These are phyloP conservation scores for Drosophila kuntzei DNA, from an alignment of 2,888 invertebrate species.

Conservation along the genomic window DNA sequence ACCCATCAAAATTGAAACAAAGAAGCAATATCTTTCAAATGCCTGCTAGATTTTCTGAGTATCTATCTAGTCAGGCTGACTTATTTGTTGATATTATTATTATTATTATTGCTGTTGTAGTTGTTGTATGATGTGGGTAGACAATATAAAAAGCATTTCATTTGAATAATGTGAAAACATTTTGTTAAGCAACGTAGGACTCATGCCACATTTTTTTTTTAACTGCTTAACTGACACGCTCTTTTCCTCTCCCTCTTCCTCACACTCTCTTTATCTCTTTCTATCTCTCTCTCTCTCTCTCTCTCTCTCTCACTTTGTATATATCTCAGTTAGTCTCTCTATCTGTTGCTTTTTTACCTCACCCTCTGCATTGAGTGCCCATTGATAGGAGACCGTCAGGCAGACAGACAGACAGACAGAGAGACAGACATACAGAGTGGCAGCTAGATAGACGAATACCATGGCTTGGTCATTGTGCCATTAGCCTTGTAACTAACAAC, in stretches of 20 bases:
- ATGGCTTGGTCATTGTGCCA: conserved; percentile 44
- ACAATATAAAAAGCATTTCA: conserved; percentile 75
- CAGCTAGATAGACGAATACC: conserved; percentile 13
- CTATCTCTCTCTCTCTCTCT: background rate
- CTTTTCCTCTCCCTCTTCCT: background rate
- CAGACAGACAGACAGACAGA: conserved; percentile 9
- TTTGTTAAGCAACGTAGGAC: conserved; percentile 56
- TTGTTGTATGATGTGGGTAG: conserved; percentile 39
- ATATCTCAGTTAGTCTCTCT: conserved; percentile 9
- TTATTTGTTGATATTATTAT: conserved; percentile 18
- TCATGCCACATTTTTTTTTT: conserved; percentile 32
- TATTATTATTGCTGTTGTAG: conserved; percentile 28
- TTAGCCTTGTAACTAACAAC: conserved; percentile 19
- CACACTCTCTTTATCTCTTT: background rate
- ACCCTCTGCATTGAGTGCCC: conserved; percentile 51
- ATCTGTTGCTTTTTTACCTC: conserved; percentile 34
- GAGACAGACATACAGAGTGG: conserved; percentile 5
- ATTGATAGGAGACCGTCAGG: conserved; percentile 48
- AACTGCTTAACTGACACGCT: conserved; percentile 35
- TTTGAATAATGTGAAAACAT: conserved; percentile 77
- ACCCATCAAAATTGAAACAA: too few species aligned
- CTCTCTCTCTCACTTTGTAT: background rate
- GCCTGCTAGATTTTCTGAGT: background rate
- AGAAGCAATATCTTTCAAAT: too few species aligned
- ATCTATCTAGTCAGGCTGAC: background rate